phyloP scores from a whole-genome alignment of 2,888 invertebrate species.

The Gnatocerus cornutus region DNA sequence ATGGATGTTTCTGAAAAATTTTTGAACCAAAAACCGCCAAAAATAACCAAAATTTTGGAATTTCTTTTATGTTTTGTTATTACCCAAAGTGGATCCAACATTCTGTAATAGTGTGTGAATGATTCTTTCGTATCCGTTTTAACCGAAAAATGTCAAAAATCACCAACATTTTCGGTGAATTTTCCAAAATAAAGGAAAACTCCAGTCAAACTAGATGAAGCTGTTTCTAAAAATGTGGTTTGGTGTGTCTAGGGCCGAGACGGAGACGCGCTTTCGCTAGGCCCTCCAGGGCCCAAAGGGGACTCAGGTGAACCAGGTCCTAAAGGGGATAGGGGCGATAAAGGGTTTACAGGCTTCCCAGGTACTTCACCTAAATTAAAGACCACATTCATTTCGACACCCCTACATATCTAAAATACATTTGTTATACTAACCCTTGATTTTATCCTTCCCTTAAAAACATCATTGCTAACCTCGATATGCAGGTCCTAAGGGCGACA shows the following conservation, averaged over 20 bases:
- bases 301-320: slow-evolving; percentile 74
- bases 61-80: too few species aligned
- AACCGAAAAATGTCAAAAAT: too few species aligned
- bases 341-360: slow-evolving; percentile 73
- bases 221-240: slow-evolving; percentile 60
- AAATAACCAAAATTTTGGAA: too few species aligned
- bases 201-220: neutral
- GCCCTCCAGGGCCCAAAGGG: slow-evolving; percentile 77
- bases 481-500: slow-evolving; percentile 83
- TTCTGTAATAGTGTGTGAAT: too few species aligned
- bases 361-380: slow-evolving; percentile 62
- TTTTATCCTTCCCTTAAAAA: too few species aligned
- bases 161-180: too few species aligned
- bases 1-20: too few species aligned
- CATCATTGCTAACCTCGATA: slow-evolving; percentile 49
- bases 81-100: too few species aligned
- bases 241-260: slow-evolving; percentile 73
- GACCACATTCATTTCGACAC: neutral
- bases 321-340: slow-evolving; percentile 71
- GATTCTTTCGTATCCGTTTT: too few species aligned
- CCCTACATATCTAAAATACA: too few species aligned
- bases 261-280: slow-evolving; percentile 76
- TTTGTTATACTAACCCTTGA: too few species aligned
- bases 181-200: neutral
- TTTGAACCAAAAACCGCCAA: too few species aligned